Percentiles rank a stretch among this genome's conserved stretches.
Evolutionary conservation across 2,797 vertebrate species (phyloP).

Genomic region (Myotis daubentonii): DNA sequence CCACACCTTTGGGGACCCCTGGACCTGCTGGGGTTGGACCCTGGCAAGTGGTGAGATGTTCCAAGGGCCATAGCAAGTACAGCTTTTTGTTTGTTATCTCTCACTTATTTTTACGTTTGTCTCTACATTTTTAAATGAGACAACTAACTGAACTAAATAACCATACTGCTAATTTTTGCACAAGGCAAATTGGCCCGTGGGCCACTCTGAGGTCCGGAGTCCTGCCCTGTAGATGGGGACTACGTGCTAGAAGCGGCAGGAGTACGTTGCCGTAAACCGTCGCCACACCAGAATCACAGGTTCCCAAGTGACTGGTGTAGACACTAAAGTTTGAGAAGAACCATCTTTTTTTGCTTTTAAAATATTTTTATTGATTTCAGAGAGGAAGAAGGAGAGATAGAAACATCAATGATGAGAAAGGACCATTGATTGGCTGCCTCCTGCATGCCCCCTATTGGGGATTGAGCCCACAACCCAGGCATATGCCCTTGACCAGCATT

Average conservation of each 20-base stretch:
- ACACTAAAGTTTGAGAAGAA: neutral
- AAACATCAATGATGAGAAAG: too few relatives aligned
- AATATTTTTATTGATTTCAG: too few relatives aligned
- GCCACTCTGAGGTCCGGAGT: neutral
- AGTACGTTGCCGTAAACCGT: fast-evolving
- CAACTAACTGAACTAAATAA: neutral
- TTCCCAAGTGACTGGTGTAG: neutral
- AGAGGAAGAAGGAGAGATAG: too few relatives aligned
- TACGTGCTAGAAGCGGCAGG: neutral
- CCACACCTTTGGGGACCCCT: too few relatives aligned
- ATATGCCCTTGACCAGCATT: too few relatives aligned
- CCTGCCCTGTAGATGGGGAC: neutral
- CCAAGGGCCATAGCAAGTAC: neutral
- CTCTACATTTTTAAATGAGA: neutral
- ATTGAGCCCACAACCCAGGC: too few relatives aligned
- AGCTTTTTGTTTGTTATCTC: neutral
- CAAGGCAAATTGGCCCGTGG: neutral
- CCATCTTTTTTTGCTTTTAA: too few relatives aligned
- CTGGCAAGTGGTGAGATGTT: neutral
- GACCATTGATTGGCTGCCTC: too few relatives aligned
- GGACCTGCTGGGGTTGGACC: too few relatives aligned
- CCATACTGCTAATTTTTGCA: neutral
- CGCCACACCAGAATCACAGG: neutral
- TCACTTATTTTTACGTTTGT: neutral
- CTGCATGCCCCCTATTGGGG: too few relatives aligned